Evolutionary conservation across 2,888 invertebrate species (phyloP).

Genomic region (Conus canariensis): DNA sequence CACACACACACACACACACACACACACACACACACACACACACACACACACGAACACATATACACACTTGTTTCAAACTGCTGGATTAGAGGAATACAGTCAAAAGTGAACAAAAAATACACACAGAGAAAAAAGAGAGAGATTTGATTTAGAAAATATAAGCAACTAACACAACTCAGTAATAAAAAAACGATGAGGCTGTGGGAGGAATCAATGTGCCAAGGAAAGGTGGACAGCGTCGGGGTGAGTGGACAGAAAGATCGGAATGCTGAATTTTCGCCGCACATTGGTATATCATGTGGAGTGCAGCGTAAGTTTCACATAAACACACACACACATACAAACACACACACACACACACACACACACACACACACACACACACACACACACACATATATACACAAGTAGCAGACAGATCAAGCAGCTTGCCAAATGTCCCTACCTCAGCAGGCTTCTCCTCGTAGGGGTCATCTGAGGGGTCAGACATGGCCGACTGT

Average conservation of each 20-base stretch:
- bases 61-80: no score
- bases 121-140: background rate
- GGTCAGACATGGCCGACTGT: constrained; percentile 63
- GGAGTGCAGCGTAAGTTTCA: no score
- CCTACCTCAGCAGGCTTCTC: constrained; percentile 37
- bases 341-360: no score
- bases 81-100: background rate
- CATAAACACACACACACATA: no score
- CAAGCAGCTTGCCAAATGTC: background rate
- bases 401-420: background rate
- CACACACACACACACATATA: background rate
- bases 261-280: no score
- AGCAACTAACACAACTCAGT: background rate
- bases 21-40: no score
- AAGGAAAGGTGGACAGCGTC: no score
- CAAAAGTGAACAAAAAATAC: background rate
- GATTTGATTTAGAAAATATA: background rate
- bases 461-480: constrained; percentile 67
- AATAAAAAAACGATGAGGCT: background rate
- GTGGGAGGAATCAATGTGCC: no score
- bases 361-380: background rate
- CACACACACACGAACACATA: no score
- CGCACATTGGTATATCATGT: no score
- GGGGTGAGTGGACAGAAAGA: no score
- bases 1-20: no score